phyloP scores from a whole-genome alignment of 2,888 invertebrate genomes.

The Celastrina argiolus region DNA sequence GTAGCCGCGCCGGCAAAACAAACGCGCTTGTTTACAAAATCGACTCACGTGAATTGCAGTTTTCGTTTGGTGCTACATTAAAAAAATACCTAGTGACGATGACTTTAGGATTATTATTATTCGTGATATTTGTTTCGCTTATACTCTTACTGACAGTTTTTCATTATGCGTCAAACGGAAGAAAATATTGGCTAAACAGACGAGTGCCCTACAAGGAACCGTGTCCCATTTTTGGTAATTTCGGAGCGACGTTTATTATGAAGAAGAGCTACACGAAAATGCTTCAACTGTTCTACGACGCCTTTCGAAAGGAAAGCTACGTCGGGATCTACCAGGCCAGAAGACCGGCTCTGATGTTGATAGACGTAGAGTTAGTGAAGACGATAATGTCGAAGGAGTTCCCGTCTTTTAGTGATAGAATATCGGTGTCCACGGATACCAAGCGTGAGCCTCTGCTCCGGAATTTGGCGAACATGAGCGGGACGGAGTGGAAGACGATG shows the following conservation, averaged over 20 bases:
- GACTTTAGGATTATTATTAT: slow-evolving; percentile 42
- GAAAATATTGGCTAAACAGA: slow-evolving; percentile 62
- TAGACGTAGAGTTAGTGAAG: slow-evolving; percentile 62
- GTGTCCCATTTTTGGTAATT: slow-evolving; percentile 72
- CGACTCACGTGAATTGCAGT: slow-evolving; percentile 6
- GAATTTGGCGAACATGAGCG: slow-evolving; percentile 69
- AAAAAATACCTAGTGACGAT: slow-evolving; percentile 39
- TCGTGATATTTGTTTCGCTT: slow-evolving; percentile 48
- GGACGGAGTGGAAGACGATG: slow-evolving; percentile 70
- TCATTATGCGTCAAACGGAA: slow-evolving; percentile 59
- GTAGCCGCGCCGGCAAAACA: slow-evolving; percentile 37
- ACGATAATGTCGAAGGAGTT: slow-evolving; percentile 59
- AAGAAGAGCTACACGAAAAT: slow-evolving; percentile 60
- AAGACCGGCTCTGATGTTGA: slow-evolving; percentile 62
- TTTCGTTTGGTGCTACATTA: not conserved
- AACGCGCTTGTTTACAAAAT: slow-evolving; percentile 56
- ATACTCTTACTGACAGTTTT: slow-evolving; percentile 51
- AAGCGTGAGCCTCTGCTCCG: slow-evolving; percentile 64
- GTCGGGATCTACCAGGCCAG: slow-evolving; percentile 70
- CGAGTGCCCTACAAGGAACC: slow-evolving; percentile 69
- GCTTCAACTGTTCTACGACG: slow-evolving; percentile 60
- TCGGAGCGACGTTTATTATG: slow-evolving; percentile 64
- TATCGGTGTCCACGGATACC: slow-evolving; percentile 62
- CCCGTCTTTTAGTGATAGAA: slow-evolving; percentile 59
- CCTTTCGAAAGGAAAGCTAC: slow-evolving; percentile 53